phyloP scores from a whole-genome alignment of 2,797 vertebrate species.

The Gambusia yucatana region DNA sequence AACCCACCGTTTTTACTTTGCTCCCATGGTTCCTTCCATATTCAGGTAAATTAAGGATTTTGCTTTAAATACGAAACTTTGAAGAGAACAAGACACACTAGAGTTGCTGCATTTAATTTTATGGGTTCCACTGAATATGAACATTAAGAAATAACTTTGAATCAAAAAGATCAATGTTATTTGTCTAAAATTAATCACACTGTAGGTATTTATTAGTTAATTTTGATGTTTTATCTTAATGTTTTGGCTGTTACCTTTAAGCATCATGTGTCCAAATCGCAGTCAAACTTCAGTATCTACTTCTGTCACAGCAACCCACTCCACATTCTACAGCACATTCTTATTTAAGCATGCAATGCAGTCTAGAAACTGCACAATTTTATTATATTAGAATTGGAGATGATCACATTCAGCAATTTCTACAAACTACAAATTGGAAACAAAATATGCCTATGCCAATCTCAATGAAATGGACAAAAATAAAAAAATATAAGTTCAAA shows the following conservation, averaged over 20 bases:
- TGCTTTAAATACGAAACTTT: neutral
- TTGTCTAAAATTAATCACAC: neutral
- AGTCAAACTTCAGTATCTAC: neutral
- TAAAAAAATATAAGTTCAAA: neutral
- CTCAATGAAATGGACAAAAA: neutral
- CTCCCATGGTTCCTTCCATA: neutral
- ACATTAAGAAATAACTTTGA: neutral
- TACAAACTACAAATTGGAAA: neutral
- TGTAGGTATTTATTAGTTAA: neutral
- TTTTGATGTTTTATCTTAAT: neutral
- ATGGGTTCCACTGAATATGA: neutral
- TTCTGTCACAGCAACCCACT: neutral
- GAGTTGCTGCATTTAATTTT: neutral
- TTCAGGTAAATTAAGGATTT: neutral
- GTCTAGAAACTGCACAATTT: neutral
- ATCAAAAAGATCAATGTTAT: neutral
- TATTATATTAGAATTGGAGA: neutral
- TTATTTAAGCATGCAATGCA: neutral
- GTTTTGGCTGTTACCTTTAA: neutral
- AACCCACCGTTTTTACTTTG: slow-evolving; percentile 19
- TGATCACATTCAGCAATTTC: neutral
- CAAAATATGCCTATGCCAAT: neutral
- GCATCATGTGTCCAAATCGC: neutral
- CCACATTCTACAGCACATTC: neutral
- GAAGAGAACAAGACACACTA: neutral